A percentile compares a stretch with the other conserved stretches of the same genome.
These are phyloP conservation scores for Aquatica leii DNA, from an alignment of 2,888 invertebrate genomes.

Conservation along the genomic window DNA sequence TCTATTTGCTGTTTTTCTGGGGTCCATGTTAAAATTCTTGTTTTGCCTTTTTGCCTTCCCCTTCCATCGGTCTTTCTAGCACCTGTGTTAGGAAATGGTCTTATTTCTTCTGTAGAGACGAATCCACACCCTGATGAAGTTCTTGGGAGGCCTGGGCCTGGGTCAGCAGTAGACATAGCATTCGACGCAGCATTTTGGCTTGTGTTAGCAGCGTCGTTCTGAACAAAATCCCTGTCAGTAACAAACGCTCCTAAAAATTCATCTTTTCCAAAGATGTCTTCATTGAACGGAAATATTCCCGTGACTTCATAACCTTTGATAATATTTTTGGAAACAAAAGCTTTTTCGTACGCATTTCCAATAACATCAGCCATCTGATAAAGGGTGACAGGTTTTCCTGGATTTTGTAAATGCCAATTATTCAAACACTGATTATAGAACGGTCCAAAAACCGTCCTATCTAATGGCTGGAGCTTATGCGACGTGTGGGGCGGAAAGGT, in stretches of 20 bases:
- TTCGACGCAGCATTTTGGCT: no score
- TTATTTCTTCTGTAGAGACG: background rate
- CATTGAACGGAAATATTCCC: background rate
- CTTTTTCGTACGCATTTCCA: background rate
- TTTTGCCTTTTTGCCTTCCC: background rate
- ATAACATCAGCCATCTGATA: background rate
- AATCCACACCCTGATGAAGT: background rate
- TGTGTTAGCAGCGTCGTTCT: no score
- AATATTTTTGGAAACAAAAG: background rate
- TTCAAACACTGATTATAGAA: no score
- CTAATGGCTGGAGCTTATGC: no score
- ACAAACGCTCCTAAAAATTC: background rate
- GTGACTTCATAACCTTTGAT: background rate
- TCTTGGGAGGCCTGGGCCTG: background rate
- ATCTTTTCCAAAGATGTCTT: background rate
- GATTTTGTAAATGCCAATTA: no score
- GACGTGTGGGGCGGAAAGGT: no score
- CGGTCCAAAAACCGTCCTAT: no score
- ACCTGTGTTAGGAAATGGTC: slow-evolving; percentile 1
- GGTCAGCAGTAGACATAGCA: no score
- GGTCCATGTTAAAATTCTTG: background rate
- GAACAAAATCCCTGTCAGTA: no score
- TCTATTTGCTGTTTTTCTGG: no score
- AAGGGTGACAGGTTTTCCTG: no score
- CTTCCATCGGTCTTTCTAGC: background rate